These are phyloP conservation scores for Drosophila rufa DNA, from an alignment of 1,140 invertebrate species.

Conservation along the genomic window DNA sequence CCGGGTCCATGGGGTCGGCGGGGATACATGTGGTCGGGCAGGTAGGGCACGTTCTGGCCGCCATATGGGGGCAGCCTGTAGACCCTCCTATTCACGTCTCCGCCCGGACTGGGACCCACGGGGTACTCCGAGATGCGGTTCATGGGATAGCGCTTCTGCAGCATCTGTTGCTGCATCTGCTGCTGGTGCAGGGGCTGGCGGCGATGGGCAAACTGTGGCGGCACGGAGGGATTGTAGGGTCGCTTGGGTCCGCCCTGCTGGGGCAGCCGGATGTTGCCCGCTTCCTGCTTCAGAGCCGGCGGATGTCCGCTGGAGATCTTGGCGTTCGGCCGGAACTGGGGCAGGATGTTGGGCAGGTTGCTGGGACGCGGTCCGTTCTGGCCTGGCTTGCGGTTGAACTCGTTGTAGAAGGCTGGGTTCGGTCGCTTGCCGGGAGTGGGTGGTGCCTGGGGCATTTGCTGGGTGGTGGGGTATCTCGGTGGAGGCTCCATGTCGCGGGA, in stretches of 20 bases:
- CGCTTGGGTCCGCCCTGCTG: conserved; percentile 71
- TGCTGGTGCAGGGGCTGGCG: conserved; percentile 56
- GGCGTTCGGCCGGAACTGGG: conserved; percentile 90
- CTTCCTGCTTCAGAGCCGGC: conserved; percentile 73
- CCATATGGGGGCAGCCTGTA: conserved; percentile 71
- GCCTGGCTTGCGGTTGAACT: conserved; percentile 82
- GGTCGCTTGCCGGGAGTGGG: conserved; percentile 59
- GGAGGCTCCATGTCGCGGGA: conserved; percentile 78
- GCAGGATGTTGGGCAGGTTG: conserved; percentile 89
- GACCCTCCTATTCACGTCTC: conserved; percentile 72
- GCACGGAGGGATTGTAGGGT: conserved; percentile 57
- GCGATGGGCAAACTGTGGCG: conserved; percentile 82
- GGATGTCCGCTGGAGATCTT: conserved; percentile 87
- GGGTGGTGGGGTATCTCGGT: conserved; percentile 63
- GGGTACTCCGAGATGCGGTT: conserved; percentile 68
- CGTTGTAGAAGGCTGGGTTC: conserved; percentile 78
- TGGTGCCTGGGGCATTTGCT: conserved; percentile 40
- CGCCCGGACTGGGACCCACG: conserved; percentile 30
- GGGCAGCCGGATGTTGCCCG: conserved; percentile 81
- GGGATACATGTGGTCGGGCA: conserved; percentile 63
- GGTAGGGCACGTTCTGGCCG: conserved; percentile 53
- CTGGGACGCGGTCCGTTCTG: conserved; percentile 83
- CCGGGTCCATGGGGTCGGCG: conserved; percentile 49
- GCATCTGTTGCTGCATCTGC: conserved; percentile 48
- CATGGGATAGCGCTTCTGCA: conserved; percentile 69